These are phyloP conservation scores for Fopius arisanus DNA, from an alignment of 1,140 invertebrate genomes.

Conservation along the genomic window DNA sequence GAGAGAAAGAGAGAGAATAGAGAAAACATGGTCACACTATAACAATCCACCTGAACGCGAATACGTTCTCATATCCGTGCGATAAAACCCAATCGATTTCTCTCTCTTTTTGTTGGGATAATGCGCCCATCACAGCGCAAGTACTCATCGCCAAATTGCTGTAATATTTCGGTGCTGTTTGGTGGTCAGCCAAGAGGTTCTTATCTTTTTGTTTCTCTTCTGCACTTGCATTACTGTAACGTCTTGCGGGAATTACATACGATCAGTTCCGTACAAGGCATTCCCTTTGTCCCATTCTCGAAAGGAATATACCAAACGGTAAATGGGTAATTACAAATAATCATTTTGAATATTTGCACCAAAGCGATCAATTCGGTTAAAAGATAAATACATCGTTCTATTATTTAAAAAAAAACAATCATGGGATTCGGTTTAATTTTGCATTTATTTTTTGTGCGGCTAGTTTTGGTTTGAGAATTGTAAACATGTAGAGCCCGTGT, in stretches of 20 bases:
- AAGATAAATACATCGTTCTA: no score
- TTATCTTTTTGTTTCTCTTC: slow-evolving; percentile 4
- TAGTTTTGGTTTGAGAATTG: no score
- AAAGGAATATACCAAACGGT: slow-evolving; percentile 37
- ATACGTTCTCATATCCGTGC: neutral
- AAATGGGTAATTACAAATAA: neutral
- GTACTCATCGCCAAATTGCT: slow-evolving; percentile 37
- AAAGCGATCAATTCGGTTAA: no score
- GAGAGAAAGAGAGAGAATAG: neutral
- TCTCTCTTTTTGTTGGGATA: neutral
- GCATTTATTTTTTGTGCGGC: no score
- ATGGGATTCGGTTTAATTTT: no score
- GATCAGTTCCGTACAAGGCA: slow-evolving; percentile 28
- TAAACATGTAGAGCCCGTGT: no score
- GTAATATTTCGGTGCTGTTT: slow-evolving; percentile 27
- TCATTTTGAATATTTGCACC: no score
- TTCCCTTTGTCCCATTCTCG: slow-evolving; percentile 49
- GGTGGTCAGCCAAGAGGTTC: slow-evolving; percentile 21
- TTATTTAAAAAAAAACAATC: no score
- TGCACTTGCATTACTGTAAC: neutral
- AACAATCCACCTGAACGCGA: neutral
- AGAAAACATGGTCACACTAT: slow-evolving; percentile 1
- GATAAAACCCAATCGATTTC: slow-evolving; percentile 32
- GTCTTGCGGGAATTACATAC: slow-evolving; percentile 4
- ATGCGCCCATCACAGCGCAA: slow-evolving; percentile 27